Base-by-base conservation (phyloP, 1,140 invertebrate genomes). In the Riptortus pedestris region DNA sequence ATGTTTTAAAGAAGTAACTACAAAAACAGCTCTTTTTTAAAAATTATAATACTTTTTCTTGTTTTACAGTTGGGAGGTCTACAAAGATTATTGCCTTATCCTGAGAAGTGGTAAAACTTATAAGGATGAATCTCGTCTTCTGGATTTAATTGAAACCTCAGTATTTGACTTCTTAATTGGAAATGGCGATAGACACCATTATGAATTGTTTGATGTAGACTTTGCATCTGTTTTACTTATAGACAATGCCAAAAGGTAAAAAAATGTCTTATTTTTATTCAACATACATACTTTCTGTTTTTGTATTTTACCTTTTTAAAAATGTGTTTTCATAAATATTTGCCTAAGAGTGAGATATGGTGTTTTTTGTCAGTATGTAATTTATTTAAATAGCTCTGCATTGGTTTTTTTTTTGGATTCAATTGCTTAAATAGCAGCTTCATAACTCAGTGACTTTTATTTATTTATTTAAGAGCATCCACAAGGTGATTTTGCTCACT, bases 121-220 rank as follows among this genome's bases (percentile, higher is more conserved):
- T 65, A 73, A 66, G 73, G 74, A 72, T 75, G 47, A 76, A 45
- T 66, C 69, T 20, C 78, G 85, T 51, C 74, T 96, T 27, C 76
- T 94, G 57, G 91, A 96, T 76, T 78, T 96, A 43, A 81, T 96
- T 61, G 93, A 96, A 75, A 83, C 85, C 16, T 79, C 90, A 1
- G 84, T 96, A 66, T 93, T 96, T 74, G 93, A 97, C 76, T 97
- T 93, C 76, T 77, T 97, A 1, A 87, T 95, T 73, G 91, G 92
- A 73, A 97, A 97, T 78, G 93, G 92, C 1, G 93, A 97, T 76
- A 78, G 93, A 18, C 93, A 97, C 79, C 87, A 91, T 73, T 95
- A 91, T 72, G 92, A 96, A 76, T 81, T 90, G 58, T 70, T 78
- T 64, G 73, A 76, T 69, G 72, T 77, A 45, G 72, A 76, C 14